Conservation (phyloP, 1,140 invertebrate species). For the Trachymyrmex septentrionalis region DNA sequence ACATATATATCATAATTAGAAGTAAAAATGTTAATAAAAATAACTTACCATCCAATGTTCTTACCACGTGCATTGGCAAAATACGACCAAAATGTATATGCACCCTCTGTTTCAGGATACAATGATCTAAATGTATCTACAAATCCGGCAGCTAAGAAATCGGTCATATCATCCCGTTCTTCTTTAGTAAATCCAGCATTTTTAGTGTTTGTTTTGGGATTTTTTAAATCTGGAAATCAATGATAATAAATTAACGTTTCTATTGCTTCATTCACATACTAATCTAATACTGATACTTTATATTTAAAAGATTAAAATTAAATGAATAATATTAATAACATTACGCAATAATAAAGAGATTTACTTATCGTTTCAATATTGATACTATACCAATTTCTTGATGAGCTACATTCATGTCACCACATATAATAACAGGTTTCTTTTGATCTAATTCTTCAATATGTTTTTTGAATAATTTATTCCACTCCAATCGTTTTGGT, state of each 20-base stretch:
- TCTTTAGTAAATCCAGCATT: constrained; percentile 98
- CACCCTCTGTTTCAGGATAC: constrained; percentile 94
- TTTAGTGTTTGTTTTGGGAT: constrained; percentile 97
- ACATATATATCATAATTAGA: background rate
- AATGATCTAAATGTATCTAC: constrained; percentile 96
- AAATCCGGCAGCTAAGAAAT: constrained; percentile 93
- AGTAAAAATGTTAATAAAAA: constrained; percentile 27
- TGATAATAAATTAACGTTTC: constrained; percentile 16
- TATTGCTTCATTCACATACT: background rate
- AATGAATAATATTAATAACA: background rate
- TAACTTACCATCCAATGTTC: constrained; percentile 92
- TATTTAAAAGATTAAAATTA: background rate
- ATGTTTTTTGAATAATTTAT: constrained; percentile 92
- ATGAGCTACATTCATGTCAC: constrained; percentile 99
- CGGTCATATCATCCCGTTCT: constrained; percentile 96
- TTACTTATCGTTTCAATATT: background rate
- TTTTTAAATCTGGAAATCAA: constrained; percentile 92
- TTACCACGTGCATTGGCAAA: constrained; percentile 94
- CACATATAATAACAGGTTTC: constrained; percentile 98
- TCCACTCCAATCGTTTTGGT: constrained; percentile 96
- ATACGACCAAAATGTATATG: constrained; percentile 98
- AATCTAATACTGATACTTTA: constrained; percentile 21
- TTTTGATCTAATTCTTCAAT: constrained; percentile 93
- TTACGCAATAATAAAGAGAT: too few species aligned
- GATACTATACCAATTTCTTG: constrained; percentile 93